phyloP scores from a whole-genome alignment of 2,113 vertebrate species.

The Dissostichus mawsoni region DNA sequence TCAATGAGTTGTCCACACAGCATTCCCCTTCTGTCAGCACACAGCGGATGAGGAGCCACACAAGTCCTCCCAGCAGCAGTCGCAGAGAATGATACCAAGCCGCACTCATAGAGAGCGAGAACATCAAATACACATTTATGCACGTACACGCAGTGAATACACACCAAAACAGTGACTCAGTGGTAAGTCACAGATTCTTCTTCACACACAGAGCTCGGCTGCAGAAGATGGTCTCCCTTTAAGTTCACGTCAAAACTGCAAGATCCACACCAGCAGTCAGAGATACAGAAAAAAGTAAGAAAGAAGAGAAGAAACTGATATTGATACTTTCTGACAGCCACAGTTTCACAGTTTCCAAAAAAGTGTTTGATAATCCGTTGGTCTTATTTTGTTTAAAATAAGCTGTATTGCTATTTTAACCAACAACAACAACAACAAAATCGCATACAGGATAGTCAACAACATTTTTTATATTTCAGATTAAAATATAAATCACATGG shows the following conservation, averaged over 20 bases:
- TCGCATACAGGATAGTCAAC: neutral
- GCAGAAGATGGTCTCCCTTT: constrained; percentile 52
- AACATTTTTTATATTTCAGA: neutral
- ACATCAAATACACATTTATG: constrained; percentile 48
- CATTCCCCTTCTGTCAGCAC: constrained; percentile 61
- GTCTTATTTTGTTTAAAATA: neutral
- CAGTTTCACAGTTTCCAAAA: constrained; percentile 2
- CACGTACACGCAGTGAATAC: constrained; percentile 33
- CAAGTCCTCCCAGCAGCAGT: constrained; percentile 65
- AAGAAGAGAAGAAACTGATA: constrained; percentile 21
- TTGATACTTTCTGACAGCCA: constrained; percentile 6
- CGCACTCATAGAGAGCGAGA: constrained; percentile 25
- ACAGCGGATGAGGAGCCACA: constrained; percentile 52
- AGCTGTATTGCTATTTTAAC: neutral
- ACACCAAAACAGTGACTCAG: constrained; percentile 54
- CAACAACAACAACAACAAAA: neutral
- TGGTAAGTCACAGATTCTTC: constrained; percentile 43
- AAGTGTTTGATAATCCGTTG: neutral
- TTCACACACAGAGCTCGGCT: neutral
- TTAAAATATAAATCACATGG: neutral
- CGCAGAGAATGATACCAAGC: constrained; percentile 56
- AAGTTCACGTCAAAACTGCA: constrained; percentile 48
- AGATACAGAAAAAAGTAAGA: constrained; percentile 25
- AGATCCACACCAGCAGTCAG: constrained; percentile 38
- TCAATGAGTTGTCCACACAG: constrained; percentile 72